phyloP scores from a whole-genome alignment of 92 coral and sea anemone species.

The Blastomussa wellsi region DNA sequence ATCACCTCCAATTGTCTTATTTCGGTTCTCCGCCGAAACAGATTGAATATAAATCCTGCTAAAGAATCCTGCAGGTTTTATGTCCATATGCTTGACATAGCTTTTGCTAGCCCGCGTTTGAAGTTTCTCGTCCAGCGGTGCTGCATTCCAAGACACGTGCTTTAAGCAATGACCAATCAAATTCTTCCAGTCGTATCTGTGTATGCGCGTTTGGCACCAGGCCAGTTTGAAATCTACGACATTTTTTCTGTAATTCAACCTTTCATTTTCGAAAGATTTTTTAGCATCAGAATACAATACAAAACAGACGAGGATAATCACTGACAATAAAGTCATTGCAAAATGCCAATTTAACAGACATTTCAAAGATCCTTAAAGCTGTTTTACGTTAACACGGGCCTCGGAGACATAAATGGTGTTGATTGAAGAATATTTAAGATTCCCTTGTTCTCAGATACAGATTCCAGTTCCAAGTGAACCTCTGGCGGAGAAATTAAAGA shows the following conservation, averaged over 20 bases:
- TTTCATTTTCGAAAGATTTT: conserved; percentile 20
- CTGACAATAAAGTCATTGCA: conserved; percentile 10
- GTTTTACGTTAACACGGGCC: not conserved
- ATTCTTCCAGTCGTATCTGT: conserved; percentile 73
- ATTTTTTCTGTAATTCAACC: conserved; percentile 37
- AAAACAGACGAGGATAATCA: not conserved
- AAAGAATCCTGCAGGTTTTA: conserved; percentile 60
- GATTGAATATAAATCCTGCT: conserved; percentile 62
- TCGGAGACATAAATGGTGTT: not conserved
- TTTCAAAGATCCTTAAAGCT: conserved; percentile 2
- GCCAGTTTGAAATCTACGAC: conserved; percentile 35
- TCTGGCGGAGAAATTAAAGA: not conserved
- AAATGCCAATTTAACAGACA: conserved; percentile 12
- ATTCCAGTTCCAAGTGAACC: not conserved
- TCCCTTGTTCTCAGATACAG: not conserved
- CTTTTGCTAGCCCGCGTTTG: conserved; percentile 57
- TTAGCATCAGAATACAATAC: conserved; percentile 16
- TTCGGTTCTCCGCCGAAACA: conserved; percentile 43
- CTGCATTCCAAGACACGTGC: conserved; percentile 47
- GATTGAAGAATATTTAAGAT: not conserved
- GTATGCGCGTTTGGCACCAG: conserved; percentile 76
- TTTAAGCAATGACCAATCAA: conserved; percentile 55
- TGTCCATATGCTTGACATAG: conserved; percentile 47
- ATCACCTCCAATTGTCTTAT: conserved; percentile 76
- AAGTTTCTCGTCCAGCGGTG: conserved; percentile 8